Evolutionary conservation across 64 coral and sea anemone genomes (phyloP).

Genomic region (Acropora tenuis): DNA sequence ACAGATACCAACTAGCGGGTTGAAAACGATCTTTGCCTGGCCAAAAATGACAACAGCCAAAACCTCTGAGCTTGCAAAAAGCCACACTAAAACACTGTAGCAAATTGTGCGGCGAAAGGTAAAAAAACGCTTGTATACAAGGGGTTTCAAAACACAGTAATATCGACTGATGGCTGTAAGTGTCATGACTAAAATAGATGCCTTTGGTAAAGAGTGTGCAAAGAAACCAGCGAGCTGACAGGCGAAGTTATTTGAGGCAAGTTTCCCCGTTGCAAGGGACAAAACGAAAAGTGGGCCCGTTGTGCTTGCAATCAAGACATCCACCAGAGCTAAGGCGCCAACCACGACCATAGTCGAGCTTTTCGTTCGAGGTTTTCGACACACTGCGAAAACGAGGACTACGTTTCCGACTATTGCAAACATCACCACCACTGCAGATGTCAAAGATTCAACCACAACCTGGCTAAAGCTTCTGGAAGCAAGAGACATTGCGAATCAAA

Average conservation of each 20-base stretch:
- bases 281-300: neutral
- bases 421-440: too few relatives aligned
- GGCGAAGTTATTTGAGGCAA: neutral
- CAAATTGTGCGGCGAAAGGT: slow-evolving; percentile 10
- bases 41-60: neutral
- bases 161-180: slow-evolving; percentile 24
- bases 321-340: slow-evolving; percentile 19
- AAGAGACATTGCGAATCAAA: too few relatives aligned
- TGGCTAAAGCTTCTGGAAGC: too few relatives aligned
- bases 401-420: too few relatives aligned
- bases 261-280: neutral
- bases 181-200: slow-evolving; percentile 12
- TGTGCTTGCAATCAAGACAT: neutral
- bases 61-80: slow-evolving; percentile 10
- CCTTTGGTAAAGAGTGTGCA: neutral
- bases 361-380: slow-evolving; percentile 7
- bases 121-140: slow-evolving; percentile 19
- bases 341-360: neutral
- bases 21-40: neutral
- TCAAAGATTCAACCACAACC: too few relatives aligned
- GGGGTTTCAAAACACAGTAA: neutral
- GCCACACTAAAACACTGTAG: slow-evolving; percentile 34
- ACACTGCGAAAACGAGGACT: neutral
- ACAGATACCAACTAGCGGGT: neutral
- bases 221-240: slow-evolving; percentile 16